Evolutionary conservation across 2,113 vertebrate genomes (phyloP).

Genomic region (Oreotragus oreotragus): DNA sequence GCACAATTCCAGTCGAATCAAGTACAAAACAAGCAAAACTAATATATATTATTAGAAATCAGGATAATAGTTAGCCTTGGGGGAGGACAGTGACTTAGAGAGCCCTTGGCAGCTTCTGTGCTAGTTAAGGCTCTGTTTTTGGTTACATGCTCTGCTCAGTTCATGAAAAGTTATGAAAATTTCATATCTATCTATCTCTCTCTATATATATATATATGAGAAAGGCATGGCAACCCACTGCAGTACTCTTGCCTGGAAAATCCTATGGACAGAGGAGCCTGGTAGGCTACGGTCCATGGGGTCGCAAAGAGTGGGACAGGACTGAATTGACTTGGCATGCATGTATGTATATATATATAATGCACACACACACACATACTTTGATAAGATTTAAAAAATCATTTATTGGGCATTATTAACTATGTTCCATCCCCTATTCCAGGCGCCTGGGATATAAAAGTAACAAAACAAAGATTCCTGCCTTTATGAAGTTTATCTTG

Average conservation of each 20-base stretch:
- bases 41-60: background rate
- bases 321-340: background rate
- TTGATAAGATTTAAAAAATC: background rate
- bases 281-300: background rate
- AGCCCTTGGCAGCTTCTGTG: background rate
- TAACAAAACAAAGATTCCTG: background rate
- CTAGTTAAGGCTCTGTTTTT: background rate
- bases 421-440: background rate
- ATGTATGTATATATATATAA: background rate
- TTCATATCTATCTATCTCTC: no score
- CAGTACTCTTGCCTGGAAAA: background rate
- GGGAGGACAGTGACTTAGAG: background rate
- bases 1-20: background rate
- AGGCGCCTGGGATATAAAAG: background rate
- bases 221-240: background rate
- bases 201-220: background rate
- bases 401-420: background rate
- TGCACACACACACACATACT: background rate
- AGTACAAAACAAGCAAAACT: background rate
- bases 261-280: background rate
- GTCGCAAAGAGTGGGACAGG: background rate
- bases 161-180: background rate
- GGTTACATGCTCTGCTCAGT: background rate
- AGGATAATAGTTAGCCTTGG: background rate
- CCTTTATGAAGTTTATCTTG: background rate